Evolutionary conservation across 2,113 vertebrate species (phyloP).

Genomic region (Campylorhamphus procurvoides): DNA sequence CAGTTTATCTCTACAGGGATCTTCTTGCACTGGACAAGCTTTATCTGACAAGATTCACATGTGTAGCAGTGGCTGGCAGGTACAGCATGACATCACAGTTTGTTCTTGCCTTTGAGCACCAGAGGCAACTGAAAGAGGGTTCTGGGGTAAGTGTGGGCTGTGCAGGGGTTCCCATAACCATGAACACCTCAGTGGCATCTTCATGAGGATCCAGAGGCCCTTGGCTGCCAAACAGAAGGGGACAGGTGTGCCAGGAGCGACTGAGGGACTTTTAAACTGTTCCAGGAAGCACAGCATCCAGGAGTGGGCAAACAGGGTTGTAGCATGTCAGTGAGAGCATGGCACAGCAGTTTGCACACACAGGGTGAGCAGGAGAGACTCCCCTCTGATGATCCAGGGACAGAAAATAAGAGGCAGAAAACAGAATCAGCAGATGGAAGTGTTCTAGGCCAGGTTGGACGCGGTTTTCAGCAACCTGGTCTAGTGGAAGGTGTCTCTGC

Average conservation of each 20-base stretch:
- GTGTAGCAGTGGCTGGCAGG: rapidly evolving
- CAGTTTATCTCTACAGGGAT: background rate
- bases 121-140: background rate
- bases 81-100: background rate
- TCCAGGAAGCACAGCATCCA: too few relatives aligned
- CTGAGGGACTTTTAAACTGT: too few relatives aligned
- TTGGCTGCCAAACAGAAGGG: too few relatives aligned
- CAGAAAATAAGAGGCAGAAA: too few relatives aligned
- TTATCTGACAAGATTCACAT: background rate
- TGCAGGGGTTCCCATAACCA: background rate
- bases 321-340: too few relatives aligned
- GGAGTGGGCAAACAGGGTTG: too few relatives aligned
- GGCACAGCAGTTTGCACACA: too few relatives aligned
- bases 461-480: background rate
- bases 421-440: background rate
- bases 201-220: too few relatives aligned
- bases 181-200: too few relatives aligned
- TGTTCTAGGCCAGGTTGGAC: background rate
- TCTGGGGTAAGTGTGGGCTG: background rate
- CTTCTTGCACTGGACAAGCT: background rate
- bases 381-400: too few relatives aligned
- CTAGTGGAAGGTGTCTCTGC: background rate
- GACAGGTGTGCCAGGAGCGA: too few relatives aligned
- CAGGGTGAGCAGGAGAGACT: too few relatives aligned
- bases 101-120: background rate